Conservation (phyloP, 1,140 invertebrate genomes). For the Hydropsyche tenuis region DNA sequence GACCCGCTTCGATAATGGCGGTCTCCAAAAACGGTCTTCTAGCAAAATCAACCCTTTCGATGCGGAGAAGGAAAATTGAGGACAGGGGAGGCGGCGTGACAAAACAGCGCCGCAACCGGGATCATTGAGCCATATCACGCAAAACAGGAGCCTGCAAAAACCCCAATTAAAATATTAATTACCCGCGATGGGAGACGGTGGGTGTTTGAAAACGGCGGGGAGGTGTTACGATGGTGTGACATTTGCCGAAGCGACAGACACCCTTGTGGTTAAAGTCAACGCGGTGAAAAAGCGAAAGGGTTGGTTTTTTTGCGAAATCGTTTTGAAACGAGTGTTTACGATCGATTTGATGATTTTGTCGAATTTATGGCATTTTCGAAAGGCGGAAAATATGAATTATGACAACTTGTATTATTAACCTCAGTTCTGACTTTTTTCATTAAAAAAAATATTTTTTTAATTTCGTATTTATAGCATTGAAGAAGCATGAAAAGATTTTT, state of each 20-base stretch:
- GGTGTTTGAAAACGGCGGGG: neutral
- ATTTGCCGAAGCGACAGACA: neutral
- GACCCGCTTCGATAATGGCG: slow-evolving; percentile 21
- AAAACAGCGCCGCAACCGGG: slow-evolving; percentile 35
- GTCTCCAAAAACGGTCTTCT: slow-evolving; percentile 24
- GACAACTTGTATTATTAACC: too few species aligned
- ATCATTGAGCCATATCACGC: slow-evolving; percentile 41
- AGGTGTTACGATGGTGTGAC: neutral
- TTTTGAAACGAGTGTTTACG: too few species aligned
- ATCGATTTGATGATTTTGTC: too few species aligned
- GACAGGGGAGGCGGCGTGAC: slow-evolving; percentile 23
- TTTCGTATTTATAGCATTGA: too few species aligned
- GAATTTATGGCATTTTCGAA: too few species aligned
- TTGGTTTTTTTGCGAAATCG: too few species aligned
- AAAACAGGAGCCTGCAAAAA: slow-evolving; percentile 39
- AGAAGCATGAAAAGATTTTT: too few species aligned
- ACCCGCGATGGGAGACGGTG: slow-evolving; percentile 24
- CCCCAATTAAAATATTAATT: slow-evolving; percentile 45
- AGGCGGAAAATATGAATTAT: too few species aligned
- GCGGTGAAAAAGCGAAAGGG: neutral
- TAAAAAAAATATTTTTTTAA: too few species aligned
- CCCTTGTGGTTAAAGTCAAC: neutral
- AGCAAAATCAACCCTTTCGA: slow-evolving; percentile 35
- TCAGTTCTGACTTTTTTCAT: too few species aligned
- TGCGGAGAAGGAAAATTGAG: neutral